Evolutionary conservation across 2,113 vertebrate species (phyloP).

Genomic region (Tachuris rubrigastra): DNA sequence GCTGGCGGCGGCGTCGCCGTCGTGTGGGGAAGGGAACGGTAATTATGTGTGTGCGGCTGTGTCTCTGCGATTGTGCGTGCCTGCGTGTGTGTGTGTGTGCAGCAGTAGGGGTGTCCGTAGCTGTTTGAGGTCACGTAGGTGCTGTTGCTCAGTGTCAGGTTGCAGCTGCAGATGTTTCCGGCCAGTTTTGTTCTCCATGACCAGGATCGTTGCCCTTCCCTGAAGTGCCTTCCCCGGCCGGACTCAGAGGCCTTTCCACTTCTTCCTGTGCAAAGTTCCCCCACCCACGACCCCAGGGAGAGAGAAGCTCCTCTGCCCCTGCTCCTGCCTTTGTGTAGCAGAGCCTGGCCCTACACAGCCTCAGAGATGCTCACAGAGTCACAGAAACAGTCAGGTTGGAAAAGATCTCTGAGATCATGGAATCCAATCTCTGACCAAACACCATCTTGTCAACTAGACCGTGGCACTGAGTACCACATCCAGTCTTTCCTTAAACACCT

Average conservation of each 20-base stretch:
- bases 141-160: background rate
- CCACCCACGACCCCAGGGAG: background rate
- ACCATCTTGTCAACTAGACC: background rate
- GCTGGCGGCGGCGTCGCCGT: background rate
- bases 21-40: background rate
- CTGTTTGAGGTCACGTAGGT: accelerated
- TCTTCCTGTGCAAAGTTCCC: accelerated
- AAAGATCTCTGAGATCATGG: background rate
- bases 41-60: background rate
- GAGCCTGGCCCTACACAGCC: background rate
- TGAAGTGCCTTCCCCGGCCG: background rate
- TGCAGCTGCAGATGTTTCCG: background rate
- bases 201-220: accelerated
- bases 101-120: background rate
- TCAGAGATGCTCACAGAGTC: background rate
- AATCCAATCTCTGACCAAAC: background rate
- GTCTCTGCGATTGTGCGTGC: too few relatives aligned
- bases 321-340: background rate
- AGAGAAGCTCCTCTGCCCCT: too few relatives aligned
- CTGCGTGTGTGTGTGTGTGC: background rate
- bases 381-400: background rate
- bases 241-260: background rate
- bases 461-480: background rate
- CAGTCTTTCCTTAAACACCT: background rate
- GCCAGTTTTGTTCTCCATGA: too few relatives aligned